A percentile compares a stretch with the other conserved stretches of the same genome.
These are phyloP conservation scores for Sylvilagus floridanus DNA, from an alignment of 2,797 vertebrate species.

Conservation along the genomic window DNA sequence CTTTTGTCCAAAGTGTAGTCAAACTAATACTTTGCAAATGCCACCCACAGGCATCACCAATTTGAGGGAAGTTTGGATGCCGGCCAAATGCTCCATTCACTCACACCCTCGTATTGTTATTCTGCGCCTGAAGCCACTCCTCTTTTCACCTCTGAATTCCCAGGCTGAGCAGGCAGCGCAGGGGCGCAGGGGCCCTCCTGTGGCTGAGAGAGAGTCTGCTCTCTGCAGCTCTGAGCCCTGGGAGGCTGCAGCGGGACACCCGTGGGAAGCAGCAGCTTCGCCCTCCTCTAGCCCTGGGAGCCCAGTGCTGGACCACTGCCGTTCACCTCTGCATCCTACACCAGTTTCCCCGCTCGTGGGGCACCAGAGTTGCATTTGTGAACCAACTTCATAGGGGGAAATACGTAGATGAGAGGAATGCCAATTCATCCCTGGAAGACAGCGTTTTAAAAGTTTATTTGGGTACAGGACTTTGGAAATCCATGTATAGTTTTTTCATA, in stretches of 20 bases:
- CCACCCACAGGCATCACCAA: not conserved
- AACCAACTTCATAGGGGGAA: not conserved
- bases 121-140: conserved; percentile 48
- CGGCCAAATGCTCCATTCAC: conserved; percentile 46
- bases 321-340: not conserved
- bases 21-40: conserved; percentile 10
- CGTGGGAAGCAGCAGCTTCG: not conserved
- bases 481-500: too few relatives aligned
- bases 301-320: not conserved
- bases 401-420: too few relatives aligned
- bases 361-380: not conserved
- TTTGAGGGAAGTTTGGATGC: not conserved
- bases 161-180: conserved; percentile 35
- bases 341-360: not conserved
- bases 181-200: conserved; percentile 78
- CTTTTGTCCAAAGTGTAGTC: conserved; percentile 39
- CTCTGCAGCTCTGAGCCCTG: conserved; percentile 45
- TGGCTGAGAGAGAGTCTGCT: conserved; percentile 71
- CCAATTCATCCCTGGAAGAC: too few relatives aligned
- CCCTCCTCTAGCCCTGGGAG: not conserved
- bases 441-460: too few relatives aligned
- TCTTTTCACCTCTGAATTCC: conserved; percentile 58
- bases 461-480: too few relatives aligned
- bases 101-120: not conserved
- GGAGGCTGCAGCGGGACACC: not conserved